Percentiles rank a stretch among this genome's conserved stretches.
phyloP scores from a whole-genome alignment of 2,888 invertebrate genomes.

The Orthonychiurus folsomi region DNA sequence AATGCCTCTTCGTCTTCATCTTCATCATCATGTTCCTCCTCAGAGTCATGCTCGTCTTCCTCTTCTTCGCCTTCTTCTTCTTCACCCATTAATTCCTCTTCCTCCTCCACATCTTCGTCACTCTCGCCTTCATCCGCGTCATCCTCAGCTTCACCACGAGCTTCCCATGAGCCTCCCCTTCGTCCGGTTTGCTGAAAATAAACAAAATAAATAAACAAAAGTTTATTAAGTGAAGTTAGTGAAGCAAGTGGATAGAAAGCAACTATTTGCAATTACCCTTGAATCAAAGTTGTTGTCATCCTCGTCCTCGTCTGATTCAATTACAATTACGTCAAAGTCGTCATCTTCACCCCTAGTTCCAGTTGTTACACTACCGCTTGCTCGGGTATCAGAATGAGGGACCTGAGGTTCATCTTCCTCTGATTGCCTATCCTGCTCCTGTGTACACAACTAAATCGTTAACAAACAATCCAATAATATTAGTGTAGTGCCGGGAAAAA shows the following conservation, averaged over 20 bases:
- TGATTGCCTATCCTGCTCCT: constrained; percentile 31
- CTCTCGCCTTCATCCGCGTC: constrained; percentile 40
- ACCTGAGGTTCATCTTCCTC: constrained; percentile 34
- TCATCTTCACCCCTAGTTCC: constrained; percentile 23
- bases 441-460: constrained; percentile 18
- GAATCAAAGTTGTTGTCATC: too few relatives aligned
- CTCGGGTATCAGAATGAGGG: constrained; percentile 24
- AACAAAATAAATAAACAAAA: too few relatives aligned
- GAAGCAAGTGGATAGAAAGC: too few relatives aligned
- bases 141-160: constrained; percentile 47
- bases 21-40: constrained; percentile 50
- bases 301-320: constrained; percentile 36
- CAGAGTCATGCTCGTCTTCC: constrained; percentile 29
- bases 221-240: too few relatives aligned
- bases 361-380: not conserved
- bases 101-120: constrained; percentile 48
- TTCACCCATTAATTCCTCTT: constrained; percentile 15
- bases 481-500: constrained; percentile 7
- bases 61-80: constrained; percentile 33
- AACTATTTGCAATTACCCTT: too few relatives aligned
- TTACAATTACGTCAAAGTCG: constrained; percentile 36
- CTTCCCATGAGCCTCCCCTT: constrained; percentile 7
- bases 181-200: not conserved
- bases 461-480: constrained; percentile 26
- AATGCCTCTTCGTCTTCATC: constrained; percentile 45